phyloP scores from a whole-genome alignment of 2,888 invertebrate genomes.

The Nephrotoma flavescens region DNA sequence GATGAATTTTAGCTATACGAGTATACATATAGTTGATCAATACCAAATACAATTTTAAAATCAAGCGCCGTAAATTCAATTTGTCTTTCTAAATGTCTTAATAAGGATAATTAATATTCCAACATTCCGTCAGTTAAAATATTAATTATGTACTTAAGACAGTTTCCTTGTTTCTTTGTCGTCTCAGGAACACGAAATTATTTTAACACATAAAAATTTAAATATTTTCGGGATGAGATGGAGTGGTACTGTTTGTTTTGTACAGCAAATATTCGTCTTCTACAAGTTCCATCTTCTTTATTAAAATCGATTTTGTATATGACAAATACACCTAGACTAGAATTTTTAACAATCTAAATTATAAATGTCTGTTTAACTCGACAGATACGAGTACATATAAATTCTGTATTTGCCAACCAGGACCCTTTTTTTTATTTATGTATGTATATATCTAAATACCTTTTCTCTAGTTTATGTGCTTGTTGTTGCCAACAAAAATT shows the following conservation, averaged over 20 bases:
- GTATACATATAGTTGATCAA: too few relatives aligned
- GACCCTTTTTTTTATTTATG: not conserved
- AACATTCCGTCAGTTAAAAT: not conserved
- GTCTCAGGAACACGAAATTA: not conserved
- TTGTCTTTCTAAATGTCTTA: too few relatives aligned
- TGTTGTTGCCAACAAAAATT: not conserved
- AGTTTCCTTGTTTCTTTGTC: not conserved
- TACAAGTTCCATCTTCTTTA: too few relatives aligned
- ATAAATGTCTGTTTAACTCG: not conserved
- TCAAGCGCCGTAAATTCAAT: too few relatives aligned
- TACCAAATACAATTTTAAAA: too few relatives aligned
- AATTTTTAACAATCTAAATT: not conserved
- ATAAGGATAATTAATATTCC: too few relatives aligned
- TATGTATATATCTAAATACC: not conserved
- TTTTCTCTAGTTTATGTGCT: not conserved
- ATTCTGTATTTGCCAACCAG: not conserved
- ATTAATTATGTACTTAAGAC: not conserved
- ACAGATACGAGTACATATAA: not conserved
- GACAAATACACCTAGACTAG: not conserved
- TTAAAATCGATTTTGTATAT: too few relatives aligned
- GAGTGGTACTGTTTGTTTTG: too few relatives aligned
- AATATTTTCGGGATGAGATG: not conserved
- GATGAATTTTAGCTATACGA: too few relatives aligned
- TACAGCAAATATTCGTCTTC: too few relatives aligned
- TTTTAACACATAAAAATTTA: not conserved